Base-by-base conservation (phyloP, 2,797 vertebrate genomes). In the Gallirallus australis region DNA sequence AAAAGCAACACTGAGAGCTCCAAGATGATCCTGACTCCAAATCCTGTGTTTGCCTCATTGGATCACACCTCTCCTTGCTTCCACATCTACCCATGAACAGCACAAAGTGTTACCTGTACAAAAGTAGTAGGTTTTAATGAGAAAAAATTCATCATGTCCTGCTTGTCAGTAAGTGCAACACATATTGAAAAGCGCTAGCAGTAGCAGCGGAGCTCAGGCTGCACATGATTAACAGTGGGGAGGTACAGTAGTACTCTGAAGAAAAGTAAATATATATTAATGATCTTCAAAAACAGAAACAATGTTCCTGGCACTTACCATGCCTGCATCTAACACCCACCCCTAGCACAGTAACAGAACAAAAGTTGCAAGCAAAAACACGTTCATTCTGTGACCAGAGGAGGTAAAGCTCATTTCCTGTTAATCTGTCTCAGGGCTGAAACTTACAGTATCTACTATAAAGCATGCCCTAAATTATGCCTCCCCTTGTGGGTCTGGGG, bases 391-490 rank as follows among this genome's bases (percentile, higher is more conserved):
- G 88, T 90, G 90, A 96, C 93, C 92, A 82, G 80, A 90, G 68
- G 75, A 94, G 86, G 86, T 93, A 95, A 96, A 95, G 83, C 77
- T 94, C 66, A 92, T 93, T 96, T 97, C 90, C 95, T 92, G 88
- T 52, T 33, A 86, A 84, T 89, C 77, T 90, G 90, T 63, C 93
- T 65, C 39, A 23, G n/a, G 60, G 65, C 50, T 93, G 35, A 90
- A 48, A 77, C 65, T 89, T 90, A 70, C 17, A 64, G 47, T 45
- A 93, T 40, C 59, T 90, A 90, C 83, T 65, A 95, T 69, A 84
- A 93, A 90, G 70, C 63, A 83, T 66, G 64, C 14, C 42, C 77
- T 66, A 96, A 79, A 93, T 96, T 79, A 89, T 39, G 52, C 20
- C 54, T 91, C n/a, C n/a, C 18, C 90, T 82, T 66, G 23, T 40